A percentile compares a stretch with the other conserved stretches of the same genome.
phyloP scores from a whole-genome alignment of 2,797 vertebrate genomes.

The Tapirus indicus region DNA sequence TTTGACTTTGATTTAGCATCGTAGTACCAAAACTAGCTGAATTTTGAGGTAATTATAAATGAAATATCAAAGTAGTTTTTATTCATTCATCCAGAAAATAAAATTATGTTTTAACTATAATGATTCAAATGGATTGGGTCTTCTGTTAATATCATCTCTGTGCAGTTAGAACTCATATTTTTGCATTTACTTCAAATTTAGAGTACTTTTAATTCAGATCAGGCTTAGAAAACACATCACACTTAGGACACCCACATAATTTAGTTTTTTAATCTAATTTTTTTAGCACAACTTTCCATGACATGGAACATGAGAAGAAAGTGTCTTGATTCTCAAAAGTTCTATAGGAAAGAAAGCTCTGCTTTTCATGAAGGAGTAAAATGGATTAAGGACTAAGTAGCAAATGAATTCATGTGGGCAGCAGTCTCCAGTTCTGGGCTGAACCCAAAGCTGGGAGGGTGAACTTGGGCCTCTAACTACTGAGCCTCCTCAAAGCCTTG shows the following conservation, averaged over 20 bases:
- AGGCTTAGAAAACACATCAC: neutral
- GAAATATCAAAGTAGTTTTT: neutral
- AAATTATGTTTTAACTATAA: neutral
- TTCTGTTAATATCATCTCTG: neutral
- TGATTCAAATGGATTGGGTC: neutral
- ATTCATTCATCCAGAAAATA: constrained; percentile 18
- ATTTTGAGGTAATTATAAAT: neutral
- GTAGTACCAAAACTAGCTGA: neutral
- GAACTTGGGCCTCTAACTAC: neutral
- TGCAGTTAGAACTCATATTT: neutral
- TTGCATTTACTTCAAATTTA: neutral
- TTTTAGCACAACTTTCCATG: neutral
- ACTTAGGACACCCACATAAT: neutral
- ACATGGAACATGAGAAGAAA: neutral
- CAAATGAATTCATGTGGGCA: neutral
- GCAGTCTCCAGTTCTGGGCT: neutral
- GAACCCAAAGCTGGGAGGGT: neutral
- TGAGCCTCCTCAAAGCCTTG: neutral
- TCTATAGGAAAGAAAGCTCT: neutral
- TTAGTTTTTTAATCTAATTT: neutral
- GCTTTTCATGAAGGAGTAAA: neutral
- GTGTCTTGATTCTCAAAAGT: constrained; percentile 1
- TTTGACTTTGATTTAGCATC: neutral
- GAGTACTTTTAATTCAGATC: constrained; percentile 2
- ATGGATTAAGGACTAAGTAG: neutral